These are phyloP conservation scores for Hypomecis atomaria DNA, from an alignment of 2,888 invertebrate species.

Conservation along the genomic window DNA sequence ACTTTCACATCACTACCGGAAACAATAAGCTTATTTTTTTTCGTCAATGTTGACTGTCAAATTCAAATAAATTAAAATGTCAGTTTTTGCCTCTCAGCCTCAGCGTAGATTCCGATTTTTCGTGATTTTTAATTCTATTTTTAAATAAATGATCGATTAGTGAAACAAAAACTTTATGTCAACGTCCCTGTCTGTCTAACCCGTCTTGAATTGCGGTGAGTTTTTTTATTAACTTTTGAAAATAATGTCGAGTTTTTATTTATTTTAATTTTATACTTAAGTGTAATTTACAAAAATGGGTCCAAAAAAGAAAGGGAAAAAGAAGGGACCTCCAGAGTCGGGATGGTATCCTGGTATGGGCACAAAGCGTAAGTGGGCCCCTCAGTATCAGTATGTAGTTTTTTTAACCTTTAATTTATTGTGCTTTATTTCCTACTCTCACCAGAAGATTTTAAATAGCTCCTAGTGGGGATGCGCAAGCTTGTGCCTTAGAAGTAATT, in stretches of 20 bases:
- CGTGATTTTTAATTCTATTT: constrained; percentile 1
- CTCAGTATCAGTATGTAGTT: no score
- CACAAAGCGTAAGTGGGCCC: constrained; percentile 67
- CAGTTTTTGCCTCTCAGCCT: neutral
- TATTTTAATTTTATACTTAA: constrained; percentile 50
- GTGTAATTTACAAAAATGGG: constrained; percentile 60
- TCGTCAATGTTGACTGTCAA: no score
- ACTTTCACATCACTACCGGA: no score
- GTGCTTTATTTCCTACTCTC: no score
- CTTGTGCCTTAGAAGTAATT: no score
- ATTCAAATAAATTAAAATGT: no score
- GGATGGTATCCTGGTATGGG: constrained; percentile 80
- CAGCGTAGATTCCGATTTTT: neutral
- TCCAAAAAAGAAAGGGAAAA: constrained; percentile 64
- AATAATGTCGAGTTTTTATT: constrained; percentile 66
- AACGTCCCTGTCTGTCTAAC: constrained; percentile 12
- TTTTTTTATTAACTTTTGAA: constrained; percentile 55
- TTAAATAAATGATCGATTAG: constrained; percentile 4
- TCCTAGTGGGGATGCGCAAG: no score
- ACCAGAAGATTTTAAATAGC: no score
- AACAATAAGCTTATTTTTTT: no score
- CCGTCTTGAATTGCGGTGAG: constrained; percentile 50
- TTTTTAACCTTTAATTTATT: no score
- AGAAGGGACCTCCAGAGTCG: constrained; percentile 74
- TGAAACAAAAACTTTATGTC: constrained; percentile 22